Conservation (phyloP, 2,888 invertebrate genomes). For the Hylaea fasciaria region DNA sequence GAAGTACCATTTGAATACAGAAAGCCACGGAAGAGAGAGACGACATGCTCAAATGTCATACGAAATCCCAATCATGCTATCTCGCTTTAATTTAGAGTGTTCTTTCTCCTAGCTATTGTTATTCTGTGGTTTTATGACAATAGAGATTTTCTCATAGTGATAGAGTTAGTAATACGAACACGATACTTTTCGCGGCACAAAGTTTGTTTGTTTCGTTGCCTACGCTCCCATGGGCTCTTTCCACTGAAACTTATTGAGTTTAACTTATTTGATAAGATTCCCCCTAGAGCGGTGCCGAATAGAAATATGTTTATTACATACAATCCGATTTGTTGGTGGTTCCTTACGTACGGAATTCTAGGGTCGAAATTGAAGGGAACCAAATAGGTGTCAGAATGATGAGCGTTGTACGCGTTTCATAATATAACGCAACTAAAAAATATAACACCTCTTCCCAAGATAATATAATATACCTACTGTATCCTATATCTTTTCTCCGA, state of each 20-base stretch:
- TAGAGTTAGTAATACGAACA: conserved; percentile 17
- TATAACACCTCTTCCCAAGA: too few relatives aligned
- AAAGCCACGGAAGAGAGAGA: too few relatives aligned
- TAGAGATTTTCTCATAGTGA: conserved; percentile 6
- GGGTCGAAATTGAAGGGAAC: neutral
- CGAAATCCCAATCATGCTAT: too few relatives aligned
- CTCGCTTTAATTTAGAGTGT: too few relatives aligned
- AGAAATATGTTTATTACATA: conserved; percentile 36
- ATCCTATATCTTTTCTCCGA: too few relatives aligned
- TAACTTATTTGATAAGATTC: conserved; percentile 71
- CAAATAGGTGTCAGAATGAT: neutral
- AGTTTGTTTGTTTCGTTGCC: conserved; percentile 54
- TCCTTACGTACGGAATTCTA: conserved; percentile 16
- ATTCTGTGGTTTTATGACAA: too few relatives aligned
- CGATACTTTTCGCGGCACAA: conserved; percentile 50
- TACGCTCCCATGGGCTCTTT: conserved; percentile 46
- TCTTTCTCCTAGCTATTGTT: too few relatives aligned
- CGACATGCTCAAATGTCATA: too few relatives aligned
- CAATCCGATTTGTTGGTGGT: conserved; percentile 33
- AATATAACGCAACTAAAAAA: too few relatives aligned
- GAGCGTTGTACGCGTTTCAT: too few relatives aligned
- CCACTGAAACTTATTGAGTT: conserved; percentile 69
- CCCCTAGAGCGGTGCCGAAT: conserved; percentile 38
- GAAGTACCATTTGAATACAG: too few relatives aligned
- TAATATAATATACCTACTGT: too few relatives aligned